Conservation (phyloP, 2,113 vertebrate genomes). For the Crocuta crocuta region DNA sequence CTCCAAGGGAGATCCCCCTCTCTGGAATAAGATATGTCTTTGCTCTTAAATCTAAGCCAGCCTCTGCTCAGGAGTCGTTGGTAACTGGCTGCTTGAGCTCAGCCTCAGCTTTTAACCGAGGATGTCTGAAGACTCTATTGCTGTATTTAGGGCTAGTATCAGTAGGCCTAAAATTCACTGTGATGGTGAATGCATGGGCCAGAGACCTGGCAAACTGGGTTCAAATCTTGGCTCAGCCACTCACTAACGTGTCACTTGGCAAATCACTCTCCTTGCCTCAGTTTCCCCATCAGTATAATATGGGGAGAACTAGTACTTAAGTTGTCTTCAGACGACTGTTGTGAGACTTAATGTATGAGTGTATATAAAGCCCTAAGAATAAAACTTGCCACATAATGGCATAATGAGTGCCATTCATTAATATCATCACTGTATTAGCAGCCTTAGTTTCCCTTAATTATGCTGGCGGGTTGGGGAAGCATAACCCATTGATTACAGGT, state of each 20-base stretch:
- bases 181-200: not conserved
- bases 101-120: not conserved
- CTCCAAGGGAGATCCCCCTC: not conserved
- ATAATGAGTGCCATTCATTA: not conserved
- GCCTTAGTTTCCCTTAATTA: not conserved
- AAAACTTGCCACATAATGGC: not conserved
- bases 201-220: not conserved
- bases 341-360: not conserved
- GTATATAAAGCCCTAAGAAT: too few species aligned
- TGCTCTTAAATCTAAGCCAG: not conserved
- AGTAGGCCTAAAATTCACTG: not conserved
- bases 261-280: not conserved
- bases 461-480: not conserved
- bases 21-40: not conserved
- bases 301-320: not conserved
- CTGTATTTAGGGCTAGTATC: not conserved
- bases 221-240: not conserved
- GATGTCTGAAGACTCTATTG: not conserved
- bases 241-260: not conserved
- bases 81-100: not conserved
- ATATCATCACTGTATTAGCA: not conserved
- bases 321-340: not conserved
- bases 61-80: not conserved
- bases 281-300: not conserved
- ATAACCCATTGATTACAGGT: not conserved